phyloP scores from a whole-genome alignment of 2,113 vertebrate genomes.

The Cololabis saira region DNA sequence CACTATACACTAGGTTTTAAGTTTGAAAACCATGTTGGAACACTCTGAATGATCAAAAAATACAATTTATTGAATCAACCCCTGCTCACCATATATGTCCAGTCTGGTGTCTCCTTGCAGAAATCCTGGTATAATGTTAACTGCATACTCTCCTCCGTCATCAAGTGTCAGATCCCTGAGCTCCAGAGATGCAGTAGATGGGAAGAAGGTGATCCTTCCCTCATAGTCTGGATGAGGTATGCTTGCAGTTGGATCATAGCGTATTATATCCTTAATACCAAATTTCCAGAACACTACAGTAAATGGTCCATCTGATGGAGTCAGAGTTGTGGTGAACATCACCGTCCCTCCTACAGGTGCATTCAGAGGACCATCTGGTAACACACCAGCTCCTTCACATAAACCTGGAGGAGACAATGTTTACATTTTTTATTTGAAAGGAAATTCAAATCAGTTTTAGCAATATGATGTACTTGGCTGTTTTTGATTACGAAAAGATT shows the following conservation, averaged over 20 bases:
- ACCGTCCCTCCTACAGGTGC: slow-evolving; percentile 17
- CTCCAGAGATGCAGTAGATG: slow-evolving; percentile 50
- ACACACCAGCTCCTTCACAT: slow-evolving; percentile 24
- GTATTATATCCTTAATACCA: background rate
- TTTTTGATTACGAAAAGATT: too few relatives aligned
- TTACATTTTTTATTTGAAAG: too few relatives aligned
- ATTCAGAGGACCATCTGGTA: slow-evolving; percentile 29
- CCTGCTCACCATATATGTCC: slow-evolving; percentile 6
- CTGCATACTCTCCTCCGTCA: slow-evolving; percentile 42
- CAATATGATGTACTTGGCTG: too few relatives aligned
- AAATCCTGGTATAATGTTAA: accelerated
- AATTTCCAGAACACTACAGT: accelerated
- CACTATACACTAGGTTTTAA: too few relatives aligned
- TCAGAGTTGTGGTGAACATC: slow-evolving; percentile 28
- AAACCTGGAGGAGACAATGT: slow-evolving; percentile 30
- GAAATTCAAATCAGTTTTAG: too few relatives aligned
- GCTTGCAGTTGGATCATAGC: accelerated
- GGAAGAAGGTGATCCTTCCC: slow-evolving; percentile 23
- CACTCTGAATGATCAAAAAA: too few relatives aligned
- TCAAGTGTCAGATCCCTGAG: slow-evolving; percentile 35
- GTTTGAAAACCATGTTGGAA: too few relatives aligned
- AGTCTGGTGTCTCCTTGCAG: accelerated
- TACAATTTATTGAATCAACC: too few relatives aligned
- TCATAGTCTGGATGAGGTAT: background rate
- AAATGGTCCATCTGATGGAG: background rate